Evolutionary conservation across 2,113 vertebrate species (phyloP).

Genomic region (Hypanus sabinus): DNA sequence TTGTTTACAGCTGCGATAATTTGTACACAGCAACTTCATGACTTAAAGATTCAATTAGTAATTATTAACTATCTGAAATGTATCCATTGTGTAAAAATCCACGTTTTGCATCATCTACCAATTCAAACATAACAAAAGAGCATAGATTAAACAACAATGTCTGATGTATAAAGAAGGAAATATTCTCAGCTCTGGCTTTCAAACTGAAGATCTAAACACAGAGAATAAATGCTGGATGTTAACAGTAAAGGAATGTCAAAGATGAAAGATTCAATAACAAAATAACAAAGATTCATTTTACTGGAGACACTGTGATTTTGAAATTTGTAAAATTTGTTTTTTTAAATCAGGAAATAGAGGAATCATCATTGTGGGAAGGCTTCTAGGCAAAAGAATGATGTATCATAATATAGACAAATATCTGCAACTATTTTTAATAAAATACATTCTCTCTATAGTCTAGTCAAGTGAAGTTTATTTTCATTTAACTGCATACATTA

Average conservation of each 20-base stretch:
- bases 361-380: not conserved
- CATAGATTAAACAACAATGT: not conserved
- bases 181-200: not conserved
- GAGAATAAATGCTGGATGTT: not conserved
- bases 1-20: not conserved
- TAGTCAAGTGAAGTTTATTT: too few relatives aligned
- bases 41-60: not conserved
- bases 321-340: not conserved
- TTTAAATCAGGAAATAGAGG: not conserved
- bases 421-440: not conserved
- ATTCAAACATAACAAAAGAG: not conserved
- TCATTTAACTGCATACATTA: too few relatives aligned
- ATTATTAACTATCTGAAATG: not conserved
- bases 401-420: not conserved
- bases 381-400: not conserved
- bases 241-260: not conserved
- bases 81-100: not conserved
- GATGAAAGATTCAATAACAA: not conserved
- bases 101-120: not conserved
- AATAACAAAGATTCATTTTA: not conserved
- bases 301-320: too few relatives aligned
- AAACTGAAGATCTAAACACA: not conserved
- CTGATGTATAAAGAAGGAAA: not conserved
- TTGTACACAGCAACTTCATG: not conserved
- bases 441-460: not conserved